Percentiles rank a stretch among this genome's conserved stretches.
Conservation (phyloP, 2,797 vertebrate species). For the Xenops minutus region DNA sequence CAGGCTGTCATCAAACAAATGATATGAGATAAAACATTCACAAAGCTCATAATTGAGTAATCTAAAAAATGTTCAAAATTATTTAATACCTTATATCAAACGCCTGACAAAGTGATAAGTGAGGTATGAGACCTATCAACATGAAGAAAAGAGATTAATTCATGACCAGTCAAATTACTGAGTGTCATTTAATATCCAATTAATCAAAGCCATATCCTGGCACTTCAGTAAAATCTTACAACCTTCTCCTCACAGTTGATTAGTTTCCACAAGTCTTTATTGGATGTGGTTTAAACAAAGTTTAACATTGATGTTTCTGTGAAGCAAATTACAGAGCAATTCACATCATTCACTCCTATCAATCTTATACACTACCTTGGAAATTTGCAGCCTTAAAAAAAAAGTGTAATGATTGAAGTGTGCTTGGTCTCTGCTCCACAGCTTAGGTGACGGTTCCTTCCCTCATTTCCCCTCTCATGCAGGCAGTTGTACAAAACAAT, state of each 20-base stretch:
- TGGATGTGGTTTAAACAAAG: constrained; percentile 33
- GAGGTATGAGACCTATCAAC: constrained; percentile 56
- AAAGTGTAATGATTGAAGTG: background rate
- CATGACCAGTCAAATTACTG: constrained; percentile 46
- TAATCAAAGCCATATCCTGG: constrained; percentile 52
- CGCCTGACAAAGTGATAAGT: constrained; percentile 37
- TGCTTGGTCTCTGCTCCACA: background rate
- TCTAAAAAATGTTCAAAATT: constrained; percentile 55
- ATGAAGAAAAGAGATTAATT: constrained; percentile 59
- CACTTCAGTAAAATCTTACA: constrained; percentile 40
- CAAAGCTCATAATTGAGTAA: constrained; percentile 39
- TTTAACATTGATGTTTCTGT: constrained; percentile 4
- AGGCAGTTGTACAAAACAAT: background rate
- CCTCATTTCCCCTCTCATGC: background rate
- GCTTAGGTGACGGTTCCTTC: background rate
- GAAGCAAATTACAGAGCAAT: background rate
- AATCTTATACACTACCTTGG: background rate
- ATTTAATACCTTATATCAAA: constrained; percentile 56
- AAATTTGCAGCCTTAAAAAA: background rate
- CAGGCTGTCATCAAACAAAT: constrained; percentile 40
- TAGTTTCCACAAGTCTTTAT: constrained; percentile 31
- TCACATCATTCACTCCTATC: background rate
- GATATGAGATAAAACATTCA: constrained; percentile 54
- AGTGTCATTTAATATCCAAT: constrained; percentile 58
- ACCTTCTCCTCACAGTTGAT: constrained; percentile 20